A percentile compares a stretch with the other conserved stretches of the same genome.
phyloP scores from a whole-genome alignment of 2,888 invertebrate species.

The Caenorhabditis sp. region DNA sequence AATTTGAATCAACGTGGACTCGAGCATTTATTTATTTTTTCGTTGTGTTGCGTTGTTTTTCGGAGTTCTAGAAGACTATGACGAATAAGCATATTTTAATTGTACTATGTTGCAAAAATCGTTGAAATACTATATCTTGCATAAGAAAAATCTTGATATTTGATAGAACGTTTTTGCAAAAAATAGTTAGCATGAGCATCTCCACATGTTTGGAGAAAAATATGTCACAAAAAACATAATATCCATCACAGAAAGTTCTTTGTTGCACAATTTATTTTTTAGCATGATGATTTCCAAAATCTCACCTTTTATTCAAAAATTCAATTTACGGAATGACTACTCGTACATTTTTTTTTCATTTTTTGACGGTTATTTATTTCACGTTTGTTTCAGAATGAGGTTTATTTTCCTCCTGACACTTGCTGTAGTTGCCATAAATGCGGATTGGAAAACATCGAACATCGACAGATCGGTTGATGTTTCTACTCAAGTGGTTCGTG shows the following conservation, averaged over 20 bases:
- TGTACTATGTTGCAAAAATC: no score
- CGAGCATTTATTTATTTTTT: constrained; percentile 5
- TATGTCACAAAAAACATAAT: no score
- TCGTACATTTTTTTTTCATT: background rate
- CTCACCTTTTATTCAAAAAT: background rate
- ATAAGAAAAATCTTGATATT: no score
- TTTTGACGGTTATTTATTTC: background rate
- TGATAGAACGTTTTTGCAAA: no score
- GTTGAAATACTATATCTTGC: no score
- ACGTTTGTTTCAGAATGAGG: constrained; percentile 43
- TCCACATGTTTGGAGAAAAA: no score
- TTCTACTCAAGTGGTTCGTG: constrained; percentile 64
- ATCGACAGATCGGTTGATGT: constrained; percentile 63
- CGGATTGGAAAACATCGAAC: constrained; percentile 46
- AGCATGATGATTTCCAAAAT: no score
- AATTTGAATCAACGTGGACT: constrained; percentile 33
- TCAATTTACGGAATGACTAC: background rate
- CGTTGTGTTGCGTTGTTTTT: background rate
- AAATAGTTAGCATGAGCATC: no score
- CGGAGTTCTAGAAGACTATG: background rate
- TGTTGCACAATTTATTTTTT: no score
- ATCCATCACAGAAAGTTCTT: no score
- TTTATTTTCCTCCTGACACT: constrained; percentile 11
- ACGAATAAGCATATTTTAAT: background rate
- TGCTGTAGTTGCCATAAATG: constrained; percentile 26